Percentiles rank a stretch among this genome's conserved stretches.
phyloP scores from a whole-genome alignment of 2,113 vertebrate genomes.

The Chloropsis hardwickii region DNA sequence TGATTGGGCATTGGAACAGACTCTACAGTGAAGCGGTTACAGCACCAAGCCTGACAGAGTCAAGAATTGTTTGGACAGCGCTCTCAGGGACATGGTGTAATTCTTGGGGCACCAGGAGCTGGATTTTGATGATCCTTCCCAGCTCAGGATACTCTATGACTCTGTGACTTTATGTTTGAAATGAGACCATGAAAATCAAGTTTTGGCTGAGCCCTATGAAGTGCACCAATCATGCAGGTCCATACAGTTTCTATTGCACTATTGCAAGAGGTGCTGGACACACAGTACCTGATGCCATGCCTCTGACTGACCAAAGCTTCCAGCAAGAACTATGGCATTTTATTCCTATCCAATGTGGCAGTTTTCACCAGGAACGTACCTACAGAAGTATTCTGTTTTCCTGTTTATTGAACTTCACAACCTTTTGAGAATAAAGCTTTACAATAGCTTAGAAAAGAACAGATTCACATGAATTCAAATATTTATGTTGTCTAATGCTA shows the following conservation, averaged over 20 bases:
- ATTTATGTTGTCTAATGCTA: neutral
- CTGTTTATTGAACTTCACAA: neutral
- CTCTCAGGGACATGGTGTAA: neutral
- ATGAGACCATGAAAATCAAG: neutral
- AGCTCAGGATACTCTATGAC: neutral
- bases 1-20: neutral
- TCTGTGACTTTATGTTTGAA: neutral
- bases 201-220: neutral
- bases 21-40: neutral
- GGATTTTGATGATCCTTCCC: neutral
- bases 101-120: accelerated
- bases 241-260: neutral
- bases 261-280: neutral
- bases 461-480: neutral
- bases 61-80: neutral
- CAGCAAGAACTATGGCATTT: neutral
- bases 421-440: neutral
- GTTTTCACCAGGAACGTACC: neutral
- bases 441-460: neutral
- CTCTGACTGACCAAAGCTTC: neutral
- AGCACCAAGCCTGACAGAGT: neutral
- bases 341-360: neutral
- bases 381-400: neutral
- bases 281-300: neutral
- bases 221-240: neutral